phyloP scores from a whole-genome alignment of 2,113 vertebrate species.

The Rhagologus leucostigma region DNA sequence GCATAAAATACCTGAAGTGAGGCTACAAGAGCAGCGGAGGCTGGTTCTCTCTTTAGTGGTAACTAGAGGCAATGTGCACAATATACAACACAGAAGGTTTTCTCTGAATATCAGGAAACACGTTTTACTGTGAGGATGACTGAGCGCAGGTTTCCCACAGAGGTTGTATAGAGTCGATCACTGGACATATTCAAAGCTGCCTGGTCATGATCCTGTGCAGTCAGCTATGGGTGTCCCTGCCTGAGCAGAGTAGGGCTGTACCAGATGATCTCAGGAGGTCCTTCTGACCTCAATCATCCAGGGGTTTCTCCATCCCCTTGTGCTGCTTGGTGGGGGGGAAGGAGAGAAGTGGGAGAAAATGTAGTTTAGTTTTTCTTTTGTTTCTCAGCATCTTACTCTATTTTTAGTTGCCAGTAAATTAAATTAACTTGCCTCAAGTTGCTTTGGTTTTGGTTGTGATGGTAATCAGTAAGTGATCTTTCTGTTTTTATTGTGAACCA shows the following conservation, averaged over 20 bases:
- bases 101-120: background rate
- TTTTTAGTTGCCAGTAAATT: background rate
- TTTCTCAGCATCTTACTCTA: background rate
- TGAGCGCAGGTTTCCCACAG: background rate
- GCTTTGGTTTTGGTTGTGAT: background rate
- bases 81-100: background rate
- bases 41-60: background rate
- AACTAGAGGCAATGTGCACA: background rate
- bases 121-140: background rate
- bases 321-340: rapidly evolving
- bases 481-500: background rate
- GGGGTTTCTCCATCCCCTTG: background rate
- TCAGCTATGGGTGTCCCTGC: too few relatives aligned
- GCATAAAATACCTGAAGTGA: background rate
- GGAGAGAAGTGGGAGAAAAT: background rate
- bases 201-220: background rate
- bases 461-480: background rate
- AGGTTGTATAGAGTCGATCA: rapidly evolving
- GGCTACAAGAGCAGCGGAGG: background rate
- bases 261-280: background rate
- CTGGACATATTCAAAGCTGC: background rate
- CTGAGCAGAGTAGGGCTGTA: background rate
- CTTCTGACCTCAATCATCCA: background rate
- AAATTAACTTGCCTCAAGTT: background rate
- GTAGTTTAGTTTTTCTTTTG: background rate